Percentiles rank a stretch among this genome's conserved stretches.
Evolutionary conservation across 2,888 invertebrate genomes (phyloP).

Genomic region (Beris morrisii): DNA sequence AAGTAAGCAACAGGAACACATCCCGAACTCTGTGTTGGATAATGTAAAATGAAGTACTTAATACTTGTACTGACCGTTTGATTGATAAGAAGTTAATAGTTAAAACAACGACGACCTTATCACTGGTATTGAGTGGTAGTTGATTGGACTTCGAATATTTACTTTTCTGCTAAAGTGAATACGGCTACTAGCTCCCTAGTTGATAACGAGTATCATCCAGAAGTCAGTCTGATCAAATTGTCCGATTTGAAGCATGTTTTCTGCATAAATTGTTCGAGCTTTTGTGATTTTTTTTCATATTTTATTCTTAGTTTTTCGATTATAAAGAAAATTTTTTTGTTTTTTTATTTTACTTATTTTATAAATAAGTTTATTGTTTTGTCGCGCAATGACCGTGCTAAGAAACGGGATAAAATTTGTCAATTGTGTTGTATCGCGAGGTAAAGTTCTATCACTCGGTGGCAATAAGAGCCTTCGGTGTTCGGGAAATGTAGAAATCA

Average conservation of each 20-base stretch:
- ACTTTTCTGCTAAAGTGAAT: neutral
- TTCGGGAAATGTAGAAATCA: conserved; percentile 11
- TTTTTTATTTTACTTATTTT: no score
- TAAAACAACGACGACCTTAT: conserved; percentile 8
- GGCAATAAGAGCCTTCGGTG: conserved; percentile 9
- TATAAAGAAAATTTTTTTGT: neutral
- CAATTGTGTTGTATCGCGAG: conserved; percentile 25
- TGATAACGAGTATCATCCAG: conserved; percentile 19
- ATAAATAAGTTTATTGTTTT: no score
- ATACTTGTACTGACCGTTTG: no score
- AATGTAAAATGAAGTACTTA: no score
- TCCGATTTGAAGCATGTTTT: conserved; percentile 18
- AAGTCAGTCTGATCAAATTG: conserved; percentile 17
- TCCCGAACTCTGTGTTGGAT: no score
- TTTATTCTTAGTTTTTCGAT: no score
- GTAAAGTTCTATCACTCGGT: conserved; percentile 10
- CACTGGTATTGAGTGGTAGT: conserved; percentile 15
- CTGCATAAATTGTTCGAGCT: conserved; percentile 7
- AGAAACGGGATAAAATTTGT: conserved; percentile 30
- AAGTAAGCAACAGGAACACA: no score
- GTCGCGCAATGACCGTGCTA: conserved; percentile 26
- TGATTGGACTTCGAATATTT: conserved; percentile 19
- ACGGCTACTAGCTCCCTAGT: conserved; percentile 18
- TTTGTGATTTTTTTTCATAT: conserved; percentile 1
- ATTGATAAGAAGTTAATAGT: no score